Conservation (phyloP, 2,888 invertebrate species). For the Megamerina dolium region DNA sequence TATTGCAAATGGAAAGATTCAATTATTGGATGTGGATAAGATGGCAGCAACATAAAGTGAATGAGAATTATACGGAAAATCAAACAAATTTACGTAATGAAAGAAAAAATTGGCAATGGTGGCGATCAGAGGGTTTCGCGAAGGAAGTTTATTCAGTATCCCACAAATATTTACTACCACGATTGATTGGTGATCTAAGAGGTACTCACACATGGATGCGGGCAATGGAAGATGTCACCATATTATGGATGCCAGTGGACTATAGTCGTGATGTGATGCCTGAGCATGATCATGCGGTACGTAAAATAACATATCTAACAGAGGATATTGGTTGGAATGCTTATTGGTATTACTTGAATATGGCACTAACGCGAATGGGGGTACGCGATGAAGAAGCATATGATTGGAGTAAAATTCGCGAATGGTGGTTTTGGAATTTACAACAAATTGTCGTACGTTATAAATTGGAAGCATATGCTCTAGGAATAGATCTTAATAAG, state of each 20-base stretch:
- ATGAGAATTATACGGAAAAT: background rate
- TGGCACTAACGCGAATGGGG: conserved; percentile 35
- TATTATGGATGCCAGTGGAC: conserved; percentile 13
- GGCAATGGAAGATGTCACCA: conserved; percentile 23
- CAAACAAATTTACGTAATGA: background rate
- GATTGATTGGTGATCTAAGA: conserved; percentile 12
- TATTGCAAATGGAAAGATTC: conserved; percentile 58
- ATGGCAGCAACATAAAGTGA: background rate
- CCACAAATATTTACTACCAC: conserved; percentile 11
- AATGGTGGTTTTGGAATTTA: conserved; percentile 58
- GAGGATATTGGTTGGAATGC: conserved; percentile 62
- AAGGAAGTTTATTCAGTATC: background rate
- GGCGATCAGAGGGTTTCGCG: background rate
- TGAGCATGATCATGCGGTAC: background rate
- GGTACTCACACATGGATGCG: conserved; percentile 17
- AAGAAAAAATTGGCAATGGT: conserved; percentile 3
- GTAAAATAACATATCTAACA: conserved; percentile 51
- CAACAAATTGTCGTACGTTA: conserved; percentile 64
- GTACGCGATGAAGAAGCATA: too few species aligned
- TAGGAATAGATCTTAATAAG: background rate
- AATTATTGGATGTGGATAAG: conserved; percentile 21
- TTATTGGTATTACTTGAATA: conserved; percentile 38
- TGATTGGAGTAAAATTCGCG: conserved; percentile 49
- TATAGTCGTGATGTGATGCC: background rate
- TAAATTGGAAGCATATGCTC: conserved; percentile 29